Base-by-base conservation (phyloP, 2,113 vertebrate genomes). In the Cinclus cinclus region DNA sequence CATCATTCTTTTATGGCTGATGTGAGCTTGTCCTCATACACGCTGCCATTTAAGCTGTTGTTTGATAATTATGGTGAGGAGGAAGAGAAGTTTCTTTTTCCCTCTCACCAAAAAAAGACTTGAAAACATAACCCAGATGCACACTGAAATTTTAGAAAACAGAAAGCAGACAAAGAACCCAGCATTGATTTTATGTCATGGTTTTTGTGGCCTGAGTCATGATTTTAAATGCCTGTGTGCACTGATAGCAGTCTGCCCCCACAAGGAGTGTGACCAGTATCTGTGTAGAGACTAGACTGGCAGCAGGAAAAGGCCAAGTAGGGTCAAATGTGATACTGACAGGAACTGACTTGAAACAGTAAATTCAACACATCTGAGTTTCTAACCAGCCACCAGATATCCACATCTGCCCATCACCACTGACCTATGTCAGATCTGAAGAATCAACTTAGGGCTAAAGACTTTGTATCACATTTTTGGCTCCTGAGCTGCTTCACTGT, bases 261-360 rank as follows among this genome's bases (percentile, higher is more conserved):
- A 31, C 37, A 81, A 95, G 62, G 37, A 91, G 35, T 28, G 21
- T 28, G 30, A 71, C 64, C 41, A 81, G 16, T 52, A 42, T 70
- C 86, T 75, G 12, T 55, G 28, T 35, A 60, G 39, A 85, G 31
- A 47, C 27, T 82, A 85, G 31, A 47, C 27, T 82, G 87, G 63
- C 85, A 91, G 81, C 69, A 95, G 76, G 44, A 95, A 85, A 95
- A 96, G 93, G 85, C 80, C 92, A 93, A 86, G 53, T 14, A 94
- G 80, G 83, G 88, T 93, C 92, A 92, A 71, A 90, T 33, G 68
- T 0, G 0, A 79, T 64, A 86, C 73, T 81, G 75, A 81, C 85
- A 92, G 80, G 86, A 94, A 90, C 73, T 71, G 92, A 52, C 49
- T 78, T 44, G 88, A 97, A 93, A 92, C 53, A 60, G 49, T 42